Conservation (phyloP, 2,113 vertebrate species). For the Aythya baeri region DNA sequence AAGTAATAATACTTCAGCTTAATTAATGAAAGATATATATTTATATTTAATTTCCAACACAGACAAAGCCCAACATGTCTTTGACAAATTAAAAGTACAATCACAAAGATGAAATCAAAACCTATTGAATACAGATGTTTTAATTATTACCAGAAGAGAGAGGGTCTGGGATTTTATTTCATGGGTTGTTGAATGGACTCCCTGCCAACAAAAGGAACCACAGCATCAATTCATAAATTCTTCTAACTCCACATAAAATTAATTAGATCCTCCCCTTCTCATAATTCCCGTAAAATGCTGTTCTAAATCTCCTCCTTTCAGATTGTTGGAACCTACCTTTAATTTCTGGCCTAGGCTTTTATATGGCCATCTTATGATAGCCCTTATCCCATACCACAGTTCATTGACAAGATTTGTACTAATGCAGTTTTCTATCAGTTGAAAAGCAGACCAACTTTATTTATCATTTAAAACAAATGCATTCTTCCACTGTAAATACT, state of each 20-base stretch:
- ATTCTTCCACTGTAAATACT: background rate
- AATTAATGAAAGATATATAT: background rate
- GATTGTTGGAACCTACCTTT: background rate
- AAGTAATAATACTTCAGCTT: background rate
- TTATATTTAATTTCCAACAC: background rate
- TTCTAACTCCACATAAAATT: background rate
- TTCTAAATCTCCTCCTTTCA: background rate
- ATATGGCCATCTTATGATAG: background rate
- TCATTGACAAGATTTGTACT: background rate
- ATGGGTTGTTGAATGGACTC: background rate
- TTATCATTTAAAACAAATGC: background rate
- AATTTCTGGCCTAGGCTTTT: background rate
- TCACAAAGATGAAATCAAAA: background rate
- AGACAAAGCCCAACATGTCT: background rate
- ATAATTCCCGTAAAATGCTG: background rate
- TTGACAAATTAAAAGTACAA: background rate
- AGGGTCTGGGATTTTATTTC: conserved; percentile 13
- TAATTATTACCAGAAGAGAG: background rate
- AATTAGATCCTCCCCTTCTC: background rate
- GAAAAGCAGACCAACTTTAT: background rate
- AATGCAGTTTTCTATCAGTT: background rate
- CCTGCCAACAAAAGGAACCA: background rate
- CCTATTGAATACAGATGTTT: background rate
- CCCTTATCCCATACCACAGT: background rate
- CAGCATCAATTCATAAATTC: conserved; percentile 20